Evolutionary conservation across 2,888 invertebrate genomes (phyloP), one percentile per base, ranked within the genome.

Genomic region (Apeira syringaria): DNA sequence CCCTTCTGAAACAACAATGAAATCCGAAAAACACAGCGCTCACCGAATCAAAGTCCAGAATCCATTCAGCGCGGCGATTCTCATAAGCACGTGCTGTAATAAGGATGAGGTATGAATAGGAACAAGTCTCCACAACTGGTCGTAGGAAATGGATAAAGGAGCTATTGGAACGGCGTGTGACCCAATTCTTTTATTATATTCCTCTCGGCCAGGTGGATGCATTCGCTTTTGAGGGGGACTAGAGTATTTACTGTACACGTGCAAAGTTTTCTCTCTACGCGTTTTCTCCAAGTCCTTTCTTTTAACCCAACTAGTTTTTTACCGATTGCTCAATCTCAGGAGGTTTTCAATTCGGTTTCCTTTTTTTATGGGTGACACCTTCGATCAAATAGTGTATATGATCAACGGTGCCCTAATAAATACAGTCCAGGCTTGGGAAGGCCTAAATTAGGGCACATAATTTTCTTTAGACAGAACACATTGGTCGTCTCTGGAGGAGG

Each of bases 31-130:
- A 56, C 51, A 57, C 51, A 53, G 50, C 11, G 27, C 32, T 27
- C 18, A 41, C 53, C 47, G 48, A 56, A 57, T 51, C 51, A 53
- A 56, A 48, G 51, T 47, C 56, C 47, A 47, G 53, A 50, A 49
- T 37, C 61, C 68, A 75, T 74, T 78, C 75, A 76, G 59, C 50
- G 58, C 61, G 58, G 53, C 51, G 51, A 68, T 70, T 71, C 65
- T 65, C 59, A 64, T 61, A 72, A 79, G 84, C 86, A 86, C 85
- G 86, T 87, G 86, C 83, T 70, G 61, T 57, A 61, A 64, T 40
- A 68, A 65, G 76, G 75, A 74, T 59, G 59, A 57, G 47, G 56
- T 55, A 72, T 74, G 66, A 76, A 80, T 79, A 74, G 64, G 59
- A 62, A 69, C 68, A 68, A 62, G 64, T 61, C 64, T 61, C 56